Evolutionary conservation across 2,113 vertebrate species (phyloP).

Genomic region (Grammatotria lemairii): DNA sequence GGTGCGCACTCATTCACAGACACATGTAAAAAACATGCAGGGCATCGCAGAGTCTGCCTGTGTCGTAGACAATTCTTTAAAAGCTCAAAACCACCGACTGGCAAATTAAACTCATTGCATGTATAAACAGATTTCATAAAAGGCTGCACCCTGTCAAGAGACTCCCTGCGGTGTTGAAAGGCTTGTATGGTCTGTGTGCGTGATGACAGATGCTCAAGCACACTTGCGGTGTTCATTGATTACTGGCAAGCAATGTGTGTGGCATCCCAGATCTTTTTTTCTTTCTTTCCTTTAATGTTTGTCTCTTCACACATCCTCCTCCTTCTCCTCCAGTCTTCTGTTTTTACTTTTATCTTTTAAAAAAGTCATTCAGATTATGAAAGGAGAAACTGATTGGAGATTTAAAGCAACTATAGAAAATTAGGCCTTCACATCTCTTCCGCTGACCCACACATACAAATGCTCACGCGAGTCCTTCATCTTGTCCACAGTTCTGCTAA

Average conservation of each 20-base stretch:
- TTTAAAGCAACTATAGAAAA: background rate
- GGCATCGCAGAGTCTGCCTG: background rate
- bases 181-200: background rate
- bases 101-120: conserved; percentile 37
- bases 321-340: background rate
- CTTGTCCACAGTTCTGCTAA: background rate
- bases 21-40: background rate
- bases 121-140: conserved; percentile 37
- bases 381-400: background rate
- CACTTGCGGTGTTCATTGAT: conserved; percentile 28
- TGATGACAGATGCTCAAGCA: conserved; percentile 29
- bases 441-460: background rate
- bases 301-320: background rate
- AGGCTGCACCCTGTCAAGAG: background rate
- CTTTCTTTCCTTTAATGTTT: background rate
- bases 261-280: background rate
- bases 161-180: conserved; percentile 14
- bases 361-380: background rate
- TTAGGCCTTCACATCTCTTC: background rate
- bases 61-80: background rate
- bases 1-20: background rate
- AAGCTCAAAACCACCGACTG: conserved; percentile 4
- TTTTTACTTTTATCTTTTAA: background rate
- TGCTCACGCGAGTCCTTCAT: background rate
- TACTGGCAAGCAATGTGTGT: background rate